These are phyloP conservation scores for Wasmannia auropunctata DNA, from an alignment of 1,140 invertebrate genomes.

Conservation along the genomic window DNA sequence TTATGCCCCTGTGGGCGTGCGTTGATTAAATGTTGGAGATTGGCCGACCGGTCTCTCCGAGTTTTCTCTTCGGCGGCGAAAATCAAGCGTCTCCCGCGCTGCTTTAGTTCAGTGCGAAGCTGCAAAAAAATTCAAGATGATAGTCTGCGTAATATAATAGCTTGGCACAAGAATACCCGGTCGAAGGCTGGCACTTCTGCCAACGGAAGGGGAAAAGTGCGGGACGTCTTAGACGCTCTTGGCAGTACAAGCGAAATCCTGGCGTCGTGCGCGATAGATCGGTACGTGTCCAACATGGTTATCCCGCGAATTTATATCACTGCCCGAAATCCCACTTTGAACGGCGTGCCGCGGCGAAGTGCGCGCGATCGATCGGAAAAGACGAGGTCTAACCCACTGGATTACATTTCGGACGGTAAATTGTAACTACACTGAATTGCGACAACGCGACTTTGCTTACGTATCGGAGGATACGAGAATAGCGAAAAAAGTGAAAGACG, in stretches of 20 bases:
- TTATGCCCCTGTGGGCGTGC: slow-evolving; percentile 29
- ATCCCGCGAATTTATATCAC: slow-evolving; percentile 38
- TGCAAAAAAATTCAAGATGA: slow-evolving; percentile 25
- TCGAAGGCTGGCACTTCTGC: slow-evolving; percentile 38
- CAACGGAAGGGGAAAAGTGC: slow-evolving; percentile 42
- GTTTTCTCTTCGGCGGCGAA: background rate
- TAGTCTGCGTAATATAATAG: slow-evolving; percentile 46
- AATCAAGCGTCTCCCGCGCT: background rate
- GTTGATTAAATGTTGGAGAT: slow-evolving; percentile 41
- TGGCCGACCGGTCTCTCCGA: background rate
- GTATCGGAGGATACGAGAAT: background rate
- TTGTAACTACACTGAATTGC: background rate
- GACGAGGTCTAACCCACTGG: slow-evolving; percentile 17
- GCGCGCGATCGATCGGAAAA: slow-evolving; percentile 45
- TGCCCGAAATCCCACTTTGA: background rate
- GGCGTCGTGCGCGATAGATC: slow-evolving; percentile 48
- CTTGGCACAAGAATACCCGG: slow-evolving; percentile 35
- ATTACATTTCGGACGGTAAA: slow-evolving; percentile 34
- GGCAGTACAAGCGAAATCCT: slow-evolving; percentile 15
- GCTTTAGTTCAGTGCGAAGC: background rate
- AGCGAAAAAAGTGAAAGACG: background rate
- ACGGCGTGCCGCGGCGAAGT: background rate
- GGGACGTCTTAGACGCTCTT: slow-evolving; percentile 26
- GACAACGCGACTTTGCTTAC: background rate
- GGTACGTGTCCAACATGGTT: slow-evolving; percentile 36